Conservation (phyloP, 2,888 invertebrate species). For the Dasysyrphus tricinctus region DNA sequence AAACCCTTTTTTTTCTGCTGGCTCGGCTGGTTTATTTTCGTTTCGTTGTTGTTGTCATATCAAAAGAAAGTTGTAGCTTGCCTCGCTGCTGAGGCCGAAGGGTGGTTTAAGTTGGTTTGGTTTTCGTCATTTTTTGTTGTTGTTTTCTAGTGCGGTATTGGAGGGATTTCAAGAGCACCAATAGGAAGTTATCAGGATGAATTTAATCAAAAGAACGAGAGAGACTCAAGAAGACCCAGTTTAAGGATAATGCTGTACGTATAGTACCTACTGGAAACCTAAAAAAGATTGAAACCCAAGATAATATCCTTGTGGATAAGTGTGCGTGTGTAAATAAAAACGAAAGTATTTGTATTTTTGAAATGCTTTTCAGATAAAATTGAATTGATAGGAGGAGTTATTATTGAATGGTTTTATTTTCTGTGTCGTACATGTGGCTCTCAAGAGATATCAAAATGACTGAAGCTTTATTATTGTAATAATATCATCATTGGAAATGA, state of each 20-base stretch:
- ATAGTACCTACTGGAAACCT: slow-evolving; percentile 18
- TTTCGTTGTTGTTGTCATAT: slow-evolving; percentile 36
- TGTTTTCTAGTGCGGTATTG: neutral
- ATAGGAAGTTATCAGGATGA: slow-evolving; percentile 70
- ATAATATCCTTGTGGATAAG: slow-evolving; percentile 15
- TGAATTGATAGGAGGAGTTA: slow-evolving; percentile 33
- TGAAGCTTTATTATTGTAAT: slow-evolving; percentile 16
- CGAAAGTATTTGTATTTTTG: slow-evolving; percentile 52
- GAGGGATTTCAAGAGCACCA: slow-evolving; percentile 57
- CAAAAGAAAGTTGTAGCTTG: slow-evolving; percentile 8
- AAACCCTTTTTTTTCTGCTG: slow-evolving; percentile 67
- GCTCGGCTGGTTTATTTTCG: slow-evolving; percentile 50
- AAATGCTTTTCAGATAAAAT: slow-evolving; percentile 67
- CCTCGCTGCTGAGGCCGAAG: neutral
- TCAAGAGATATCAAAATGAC: neutral
- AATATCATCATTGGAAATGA: slow-evolving; percentile 17
- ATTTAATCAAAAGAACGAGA: slow-evolving; percentile 69
- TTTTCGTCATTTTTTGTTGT: neutral
- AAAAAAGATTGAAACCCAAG: slow-evolving; percentile 52
- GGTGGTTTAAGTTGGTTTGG: slow-evolving; percentile 34
- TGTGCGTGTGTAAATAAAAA: slow-evolving; percentile 49
- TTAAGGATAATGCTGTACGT: neutral
- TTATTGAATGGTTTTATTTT: slow-evolving; percentile 28
- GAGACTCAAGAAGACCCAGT: slow-evolving; percentile 28
- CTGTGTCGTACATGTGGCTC: neutral